Conservation (phyloP, 2,888 invertebrate genomes). For the Lepeophtheirus nordmannii region DNA sequence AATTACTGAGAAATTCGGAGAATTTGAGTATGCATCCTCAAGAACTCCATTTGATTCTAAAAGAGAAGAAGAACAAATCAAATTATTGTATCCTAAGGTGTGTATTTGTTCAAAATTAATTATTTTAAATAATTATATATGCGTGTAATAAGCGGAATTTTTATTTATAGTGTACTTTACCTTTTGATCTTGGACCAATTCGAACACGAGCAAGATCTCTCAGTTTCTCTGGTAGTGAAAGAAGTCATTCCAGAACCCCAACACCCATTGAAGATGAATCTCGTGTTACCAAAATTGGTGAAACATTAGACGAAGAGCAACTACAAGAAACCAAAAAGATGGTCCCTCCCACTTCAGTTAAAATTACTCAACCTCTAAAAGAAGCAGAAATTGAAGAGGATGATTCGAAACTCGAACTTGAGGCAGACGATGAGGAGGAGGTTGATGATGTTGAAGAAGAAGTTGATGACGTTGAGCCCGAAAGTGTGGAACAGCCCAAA, state of each 20-base stretch:
- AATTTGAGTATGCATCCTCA: constrained; percentile 54
- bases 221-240: constrained; percentile 22
- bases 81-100: constrained; percentile 27
- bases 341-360: background rate
- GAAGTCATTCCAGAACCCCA: constrained; percentile 14
- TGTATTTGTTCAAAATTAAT: background rate
- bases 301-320: background rate
- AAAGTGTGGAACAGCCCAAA: constrained; percentile 5
- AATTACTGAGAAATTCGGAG: constrained; percentile 52
- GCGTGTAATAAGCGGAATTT: background rate
- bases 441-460: constrained; percentile 22
- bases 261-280: constrained; percentile 21
- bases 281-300: background rate
- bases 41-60: constrained; percentile 51
- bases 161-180: constrained; percentile 14
- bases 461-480: constrained; percentile 21
- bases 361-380: background rate
- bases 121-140: background rate
- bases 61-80: constrained; percentile 46
- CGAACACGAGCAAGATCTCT: constrained; percentile 6
- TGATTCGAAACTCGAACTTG: constrained; percentile 23
- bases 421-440: constrained; percentile 25
- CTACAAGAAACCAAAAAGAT: background rate
- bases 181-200: constrained; percentile 14
- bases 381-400: constrained; percentile 21